Base-by-base conservation (phyloP, 2,113 vertebrate genomes). In the Myxocyprinus asiaticus region DNA sequence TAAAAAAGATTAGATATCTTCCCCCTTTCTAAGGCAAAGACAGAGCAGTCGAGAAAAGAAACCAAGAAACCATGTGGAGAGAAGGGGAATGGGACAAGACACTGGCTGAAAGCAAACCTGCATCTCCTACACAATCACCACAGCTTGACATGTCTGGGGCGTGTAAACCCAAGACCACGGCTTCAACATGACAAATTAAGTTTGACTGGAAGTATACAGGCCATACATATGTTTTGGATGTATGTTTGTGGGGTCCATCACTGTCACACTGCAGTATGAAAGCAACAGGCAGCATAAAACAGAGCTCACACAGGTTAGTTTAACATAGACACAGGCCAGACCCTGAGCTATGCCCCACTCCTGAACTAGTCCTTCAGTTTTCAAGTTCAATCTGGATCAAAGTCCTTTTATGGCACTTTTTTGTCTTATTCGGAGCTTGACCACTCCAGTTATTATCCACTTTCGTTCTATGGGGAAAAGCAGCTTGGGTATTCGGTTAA, bases 291-390 rank as follows among this genome's bases (percentile, higher is more conserved):
- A n/a, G 61, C 22, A 9, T 48, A 74, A 72, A 53, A 22, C 50
- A 74, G 65, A 70, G 50, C n/a, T 10, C 10, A 56, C 48, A 69
- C 55, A 67, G 45, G 45, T 76, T 76, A 65, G 56, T 45, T 76
- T 55, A 62, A 76, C 6, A 58, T 10, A 71, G 74, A 33, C 22
- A 33, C 22, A 33, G 22, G 22, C 22, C 22, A 33, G 22, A 33
- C 65, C 47, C 59, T 59, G 66, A 81, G 9, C 15, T 33, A 33
- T 33, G 22, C 22, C 22, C 22, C 22, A 33, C 22, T 33, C 22
- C 22, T 33, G 22, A 33, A 33, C 22, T 33, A 33, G 22, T 33
- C 22, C 22, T 33, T 33, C 22, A 3, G 22, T 33, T 33, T 33
- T 33, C 22, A 33, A 33, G 22, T 33, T 33, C 22, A 33, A 33